Evolutionary conservation across 1,140 invertebrate genomes (phyloP), one percentile per base, ranked within the genome.

Genomic region (Rhagoletis zephyria): DNA sequence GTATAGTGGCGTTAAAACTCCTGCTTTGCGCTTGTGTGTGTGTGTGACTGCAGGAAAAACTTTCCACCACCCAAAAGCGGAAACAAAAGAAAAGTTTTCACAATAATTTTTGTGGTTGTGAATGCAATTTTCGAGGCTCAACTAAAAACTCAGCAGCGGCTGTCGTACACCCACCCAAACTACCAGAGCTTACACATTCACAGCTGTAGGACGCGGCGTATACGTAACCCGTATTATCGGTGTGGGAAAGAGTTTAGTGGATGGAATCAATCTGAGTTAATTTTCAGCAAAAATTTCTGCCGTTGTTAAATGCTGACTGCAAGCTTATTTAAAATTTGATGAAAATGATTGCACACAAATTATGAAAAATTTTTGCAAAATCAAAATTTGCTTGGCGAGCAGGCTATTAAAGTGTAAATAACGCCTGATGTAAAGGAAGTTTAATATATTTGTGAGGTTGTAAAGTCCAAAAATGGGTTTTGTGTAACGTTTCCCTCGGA

Each of bases 51-150:
- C 74, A n/a, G n/a, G 4, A 59, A 81, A 81, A 81, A 16, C 19
- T 56, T 59, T 2, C 1, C 3, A 7, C 7, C 48, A 56, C 12
- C 48, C 74, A 63, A 63, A 56, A 14, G 16, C 74, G 74, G 48
- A 81, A 81, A 81, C 74, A 81, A 81, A 81, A 81, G 74, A 59
- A 81, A 81, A 81, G 74, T 81, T 81, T 59, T 81, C 48, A n/a
- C 3, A 81, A 51, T 81, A 81, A 81, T 81, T 81, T 81, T 56
- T 81, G 74, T 14, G 48, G 74, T 81, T 81, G 48, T 19, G n/a
- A 59, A 19, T 81, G 74, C 74, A 12, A 81, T 56, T 81, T 81
- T 51, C 48, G 48, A 81, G 48, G 74, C 74, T 9, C 61, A 63
- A 63, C 61, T 63, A 63, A 63, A 63, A 63, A 63, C 61, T 63